A percentile compares a stretch with the other conserved stretches of the same genome.
phyloP scores from a whole-genome alignment of 2,888 invertebrate species.

The Chalcis sispes region DNA sequence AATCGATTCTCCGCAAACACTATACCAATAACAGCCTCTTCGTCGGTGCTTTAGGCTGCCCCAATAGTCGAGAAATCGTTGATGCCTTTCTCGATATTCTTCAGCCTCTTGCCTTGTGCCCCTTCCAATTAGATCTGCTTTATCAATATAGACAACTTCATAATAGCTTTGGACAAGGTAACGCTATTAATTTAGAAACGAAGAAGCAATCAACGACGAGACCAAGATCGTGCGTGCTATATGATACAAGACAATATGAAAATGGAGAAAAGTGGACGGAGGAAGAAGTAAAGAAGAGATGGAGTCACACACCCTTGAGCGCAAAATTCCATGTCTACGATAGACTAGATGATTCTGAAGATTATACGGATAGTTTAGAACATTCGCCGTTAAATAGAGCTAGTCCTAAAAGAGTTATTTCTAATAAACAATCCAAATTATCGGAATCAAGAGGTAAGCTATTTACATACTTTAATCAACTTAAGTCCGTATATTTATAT shows the following conservation, averaged over 20 bases:
- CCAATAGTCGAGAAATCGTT: slow-evolving; percentile 78
- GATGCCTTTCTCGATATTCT: slow-evolving; percentile 87
- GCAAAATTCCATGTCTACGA: slow-evolving; percentile 86
- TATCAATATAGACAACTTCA: slow-evolving; percentile 88
- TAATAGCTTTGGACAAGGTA: slow-evolving; percentile 83
- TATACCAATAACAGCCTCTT: slow-evolving; percentile 87
- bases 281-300: slow-evolving; percentile 80
- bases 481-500: too few species aligned
- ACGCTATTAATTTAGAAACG: slow-evolving; percentile 39
- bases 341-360: slow-evolving; percentile 82
- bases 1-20: slow-evolving; percentile 87
- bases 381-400: slow-evolving; percentile 75
- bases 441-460: slow-evolving; percentile 40
- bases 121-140: slow-evolving; percentile 88
- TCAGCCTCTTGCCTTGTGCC: slow-evolving; percentile 87
- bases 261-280: slow-evolving; percentile 77
- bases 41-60: slow-evolving; percentile 78
- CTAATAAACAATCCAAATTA: slow-evolving; percentile 42
- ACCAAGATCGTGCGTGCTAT: slow-evolving; percentile 84
- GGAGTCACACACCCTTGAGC: slow-evolving; percentile 82
- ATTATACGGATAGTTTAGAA: slow-evolving; percentile 86
- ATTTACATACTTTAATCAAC: background rate
- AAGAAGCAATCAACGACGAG: slow-evolving; percentile 72
- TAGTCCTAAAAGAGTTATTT: slow-evolving; percentile 45
- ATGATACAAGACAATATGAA: slow-evolving; percentile 75